These are phyloP conservation scores for Pangasianodon hypophthalmus DNA, from an alignment of 2,113 vertebrate genomes.

Conservation along the genomic window DNA sequence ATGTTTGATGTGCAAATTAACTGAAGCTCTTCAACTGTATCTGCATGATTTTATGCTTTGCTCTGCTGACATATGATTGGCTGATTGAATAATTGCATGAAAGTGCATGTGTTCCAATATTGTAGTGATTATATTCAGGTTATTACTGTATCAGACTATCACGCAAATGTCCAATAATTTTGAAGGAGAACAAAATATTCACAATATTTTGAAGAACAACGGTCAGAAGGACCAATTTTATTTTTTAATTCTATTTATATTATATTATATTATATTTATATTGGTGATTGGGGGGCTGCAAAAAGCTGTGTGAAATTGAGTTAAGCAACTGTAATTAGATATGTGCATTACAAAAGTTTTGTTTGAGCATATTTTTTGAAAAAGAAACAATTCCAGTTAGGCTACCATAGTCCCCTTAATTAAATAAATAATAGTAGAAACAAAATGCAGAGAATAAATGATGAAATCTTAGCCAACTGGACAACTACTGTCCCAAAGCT, in stretches of 20 bases:
- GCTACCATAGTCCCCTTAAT: neutral
- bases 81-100: neutral
- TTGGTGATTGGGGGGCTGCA: neutral
- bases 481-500: constrained; percentile 30
- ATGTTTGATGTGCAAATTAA: neutral
- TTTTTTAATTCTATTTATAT: neutral
- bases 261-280: neutral
- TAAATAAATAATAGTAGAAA: constrained; percentile 3
- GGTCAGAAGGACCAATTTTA: too few species aligned
- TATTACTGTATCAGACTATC: neutral
- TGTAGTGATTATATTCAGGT: neutral
- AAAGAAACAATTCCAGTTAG: neutral
- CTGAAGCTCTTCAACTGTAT: neutral
- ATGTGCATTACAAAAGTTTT: constrained; percentile 32
- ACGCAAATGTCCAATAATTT: neutral
- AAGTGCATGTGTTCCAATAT: neutral
- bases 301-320: neutral
- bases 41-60: neutral
- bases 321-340: neutral
- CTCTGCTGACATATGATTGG: neutral
- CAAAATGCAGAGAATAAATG: constrained; percentile 17
- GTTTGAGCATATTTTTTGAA: neutral
- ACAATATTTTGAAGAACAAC: neutral
- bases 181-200: neutral
- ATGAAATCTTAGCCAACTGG: constrained; percentile 27